A percentile compares a stretch with the other conserved stretches of the same genome.
phyloP scores from a whole-genome alignment of 2,113 vertebrate species.

The Halcyon senegalensis region DNA sequence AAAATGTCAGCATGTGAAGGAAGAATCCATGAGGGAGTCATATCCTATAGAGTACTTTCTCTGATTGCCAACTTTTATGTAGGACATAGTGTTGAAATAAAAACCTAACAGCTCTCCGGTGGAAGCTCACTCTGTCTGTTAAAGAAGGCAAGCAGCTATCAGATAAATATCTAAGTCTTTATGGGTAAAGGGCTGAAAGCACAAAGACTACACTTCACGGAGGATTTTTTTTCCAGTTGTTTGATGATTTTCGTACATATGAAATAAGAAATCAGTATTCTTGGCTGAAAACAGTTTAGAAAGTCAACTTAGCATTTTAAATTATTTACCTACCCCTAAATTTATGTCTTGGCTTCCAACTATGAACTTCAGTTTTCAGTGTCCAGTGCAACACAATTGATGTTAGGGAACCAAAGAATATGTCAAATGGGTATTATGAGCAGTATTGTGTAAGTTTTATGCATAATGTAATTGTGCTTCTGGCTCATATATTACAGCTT shows the following conservation, averaged over 20 bases:
- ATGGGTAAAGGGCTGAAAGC: neutral
- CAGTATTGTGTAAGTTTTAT: neutral
- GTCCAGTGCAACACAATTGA: neutral
- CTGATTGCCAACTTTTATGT: conserved; percentile 49
- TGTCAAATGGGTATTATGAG: neutral
- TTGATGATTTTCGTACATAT: neutral
- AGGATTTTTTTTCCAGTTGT: neutral
- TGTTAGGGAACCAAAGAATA: neutral
- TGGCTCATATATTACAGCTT: neutral
- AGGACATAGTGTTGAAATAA: conserved; percentile 34
- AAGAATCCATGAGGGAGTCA: neutral
- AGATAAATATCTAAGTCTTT: conserved; percentile 6
- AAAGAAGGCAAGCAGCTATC: neutral
- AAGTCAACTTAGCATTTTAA: neutral
- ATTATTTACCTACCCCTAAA: neutral
- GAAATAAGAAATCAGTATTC: neutral
- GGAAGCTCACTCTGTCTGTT: neutral
- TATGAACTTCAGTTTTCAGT: neutral
- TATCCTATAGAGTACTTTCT: conserved; percentile 20
- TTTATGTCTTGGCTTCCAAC: neutral
- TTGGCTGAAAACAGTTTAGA: neutral
- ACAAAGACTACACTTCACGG: neutral
- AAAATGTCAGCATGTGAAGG: neutral
- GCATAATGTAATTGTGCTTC: neutral
- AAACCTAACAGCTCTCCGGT: conserved; percentile 31